Evolutionary conservation across 2,797 vertebrate genomes (phyloP), one percentile per base, ranked within the genome.

Genomic region (Chaetodon trifasciatus): DNA sequence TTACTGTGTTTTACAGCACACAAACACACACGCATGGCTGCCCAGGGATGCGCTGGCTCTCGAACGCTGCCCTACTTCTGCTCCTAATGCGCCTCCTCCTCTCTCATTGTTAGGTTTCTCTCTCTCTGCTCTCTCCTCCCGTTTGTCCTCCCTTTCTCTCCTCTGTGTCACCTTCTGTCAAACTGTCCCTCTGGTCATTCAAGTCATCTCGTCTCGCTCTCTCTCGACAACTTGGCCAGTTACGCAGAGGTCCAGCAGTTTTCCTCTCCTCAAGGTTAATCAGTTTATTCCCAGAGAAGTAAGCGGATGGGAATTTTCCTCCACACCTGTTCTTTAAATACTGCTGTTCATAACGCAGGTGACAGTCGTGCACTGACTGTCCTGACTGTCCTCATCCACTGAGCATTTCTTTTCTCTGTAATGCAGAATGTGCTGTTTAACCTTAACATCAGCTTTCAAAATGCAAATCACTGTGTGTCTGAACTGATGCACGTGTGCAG

Each of bases 1-100:
- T 84, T 69, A 19, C 88, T 44, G 82, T 87, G 83, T 87, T 91
- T 83, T 83, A 91, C 90, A 91, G 83, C 60, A 17, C 55, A 58
- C 83, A 71, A 82, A 81, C 35, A 17, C 77, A 91, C 83, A 85
- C 46, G 83, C 86, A 58, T 87, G 89, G 85, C 86, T 88, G 82
- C 79, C 39, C 76, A 39, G 70, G 77, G 83, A 91, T 76, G 73
- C 39, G 83, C 79, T 21, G 23, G 58, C 82, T 57, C 66, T 46
- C 23, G 13, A 6, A 46, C 49, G 62, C 77, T 84, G 82, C 67
- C 79, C 87, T 79, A 87, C 6, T 84, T 89, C 77, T 65, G 68
- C 0, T 60, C 58, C 77, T 75, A 70, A 88, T 82, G 74, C 79
- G 65, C 60, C 35, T 67, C 49, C 58, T 72, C 55, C 60, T 55